Evolutionary conservation across 2,888 invertebrate species (phyloP).

Genomic region (Thera britannica): DNA sequence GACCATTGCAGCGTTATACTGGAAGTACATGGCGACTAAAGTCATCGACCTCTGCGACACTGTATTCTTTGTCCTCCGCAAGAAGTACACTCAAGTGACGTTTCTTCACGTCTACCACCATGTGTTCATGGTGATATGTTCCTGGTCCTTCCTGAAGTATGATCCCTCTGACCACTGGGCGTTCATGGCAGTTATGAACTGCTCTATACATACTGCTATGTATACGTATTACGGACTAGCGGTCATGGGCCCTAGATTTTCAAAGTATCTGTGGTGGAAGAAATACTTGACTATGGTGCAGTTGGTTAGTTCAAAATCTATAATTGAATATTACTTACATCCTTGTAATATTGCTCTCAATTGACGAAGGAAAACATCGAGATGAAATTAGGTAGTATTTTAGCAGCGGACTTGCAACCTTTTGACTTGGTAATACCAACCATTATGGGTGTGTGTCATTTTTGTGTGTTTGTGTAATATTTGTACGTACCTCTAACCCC

Average conservation of each 20-base stretch:
- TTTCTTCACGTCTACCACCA: constrained; percentile 95
- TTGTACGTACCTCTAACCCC: too few relatives aligned
- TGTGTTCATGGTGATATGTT: constrained; percentile 87
- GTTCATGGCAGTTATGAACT: constrained; percentile 87
- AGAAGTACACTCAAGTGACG: constrained; percentile 88
- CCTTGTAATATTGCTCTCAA: too few relatives aligned
- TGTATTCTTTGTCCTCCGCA: constrained; percentile 93
- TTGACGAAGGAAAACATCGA: too few relatives aligned
- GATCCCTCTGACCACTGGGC: constrained; percentile 90
- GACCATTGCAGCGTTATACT: constrained; percentile 60
- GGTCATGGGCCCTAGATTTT: constrained; percentile 87
- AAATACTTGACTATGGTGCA: constrained; percentile 90
- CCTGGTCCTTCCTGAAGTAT: constrained; percentile 89
- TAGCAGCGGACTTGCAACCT: too few relatives aligned
- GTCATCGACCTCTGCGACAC: constrained; percentile 89
- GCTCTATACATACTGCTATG: constrained; percentile 89
- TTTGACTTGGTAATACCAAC: too few relatives aligned
- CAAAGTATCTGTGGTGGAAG: constrained; percentile 92
- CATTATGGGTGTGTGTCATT: too few relatives aligned
- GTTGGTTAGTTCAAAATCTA: constrained; percentile 79
- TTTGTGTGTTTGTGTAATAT: too few relatives aligned
- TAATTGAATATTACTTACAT: too few relatives aligned
- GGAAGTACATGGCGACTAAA: constrained; percentile 90
- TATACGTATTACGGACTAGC: constrained; percentile 89
- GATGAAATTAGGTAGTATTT: too few relatives aligned